Conservation (phyloP, 1,140 invertebrate species). For the Babylonia areolata region DNA sequence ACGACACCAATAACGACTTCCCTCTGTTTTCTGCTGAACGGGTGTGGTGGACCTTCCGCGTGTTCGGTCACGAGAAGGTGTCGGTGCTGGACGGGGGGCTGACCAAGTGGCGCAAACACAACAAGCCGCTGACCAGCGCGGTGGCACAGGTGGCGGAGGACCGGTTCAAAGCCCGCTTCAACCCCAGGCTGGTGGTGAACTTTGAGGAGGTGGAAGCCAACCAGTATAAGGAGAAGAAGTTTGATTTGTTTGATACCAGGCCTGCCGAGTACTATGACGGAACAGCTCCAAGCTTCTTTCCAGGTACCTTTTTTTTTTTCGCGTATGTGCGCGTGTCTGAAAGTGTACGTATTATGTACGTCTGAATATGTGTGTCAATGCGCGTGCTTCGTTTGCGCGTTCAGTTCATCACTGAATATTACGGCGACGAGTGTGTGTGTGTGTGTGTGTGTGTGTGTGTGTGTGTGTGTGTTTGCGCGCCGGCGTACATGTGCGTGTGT, state of each 20-base stretch:
- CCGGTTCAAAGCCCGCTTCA: slow-evolving; percentile 57
- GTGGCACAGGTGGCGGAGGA: slow-evolving; percentile 34
- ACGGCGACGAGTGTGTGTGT: too few relatives aligned
- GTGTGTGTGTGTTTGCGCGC: too few relatives aligned
- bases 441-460: too few relatives aligned
- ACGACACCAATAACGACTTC: slow-evolving; percentile 67
- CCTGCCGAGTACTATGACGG: slow-evolving; percentile 66
- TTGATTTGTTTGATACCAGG: slow-evolving; percentile 68
- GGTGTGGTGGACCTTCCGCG: slow-evolving; percentile 72
- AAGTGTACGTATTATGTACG: neutral
- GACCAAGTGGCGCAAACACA: slow-evolving; percentile 60
- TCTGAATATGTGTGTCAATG: too few relatives aligned
- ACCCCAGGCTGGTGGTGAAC: slow-evolving; percentile 57
- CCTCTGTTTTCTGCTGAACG: slow-evolving; percentile 70
- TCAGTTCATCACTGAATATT: too few relatives aligned
- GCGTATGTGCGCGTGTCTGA: too few relatives aligned
- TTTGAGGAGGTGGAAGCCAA: slow-evolving; percentile 67
- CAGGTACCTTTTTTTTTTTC: slow-evolving; percentile 54
- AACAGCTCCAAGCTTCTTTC: slow-evolving; percentile 66
- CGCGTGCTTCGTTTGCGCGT: too few relatives aligned
- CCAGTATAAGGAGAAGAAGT: slow-evolving; percentile 29
- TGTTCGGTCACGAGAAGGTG: slow-evolving; percentile 68
- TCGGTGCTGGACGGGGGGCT: slow-evolving; percentile 72
- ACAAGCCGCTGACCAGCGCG: slow-evolving; percentile 45
- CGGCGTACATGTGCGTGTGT: neutral